A percentile compares a stretch with the other conserved stretches of the same genome.
phyloP scores from a whole-genome alignment of 92 coral and sea anemone species.

The Meandrina meandrites region DNA sequence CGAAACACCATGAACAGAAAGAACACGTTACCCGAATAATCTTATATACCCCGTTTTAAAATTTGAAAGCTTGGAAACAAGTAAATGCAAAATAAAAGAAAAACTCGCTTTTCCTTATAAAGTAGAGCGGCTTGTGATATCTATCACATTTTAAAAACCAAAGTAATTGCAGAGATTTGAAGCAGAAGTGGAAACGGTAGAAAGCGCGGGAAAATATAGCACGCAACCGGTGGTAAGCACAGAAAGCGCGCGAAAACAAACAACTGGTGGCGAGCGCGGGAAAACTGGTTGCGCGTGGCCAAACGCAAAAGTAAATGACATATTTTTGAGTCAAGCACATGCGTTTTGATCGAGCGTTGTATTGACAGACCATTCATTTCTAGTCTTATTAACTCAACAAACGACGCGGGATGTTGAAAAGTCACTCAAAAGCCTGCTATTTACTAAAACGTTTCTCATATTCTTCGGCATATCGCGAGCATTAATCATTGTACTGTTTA shows the following conservation, averaged over 20 bases:
- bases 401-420: neutral
- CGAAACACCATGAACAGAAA: neutral
- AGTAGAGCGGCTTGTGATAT: neutral
- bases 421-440: no score
- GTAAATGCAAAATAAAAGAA: neutral
- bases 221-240: neutral
- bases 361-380: no score
- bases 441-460: no score
- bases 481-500: neutral
- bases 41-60: neutral
- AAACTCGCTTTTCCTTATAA: neutral
- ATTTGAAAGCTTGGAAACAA: neutral
- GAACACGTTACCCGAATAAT: neutral
- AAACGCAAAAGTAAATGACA: no score
- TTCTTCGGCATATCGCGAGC: no score
- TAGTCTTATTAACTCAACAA: neutral
- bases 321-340: no score
- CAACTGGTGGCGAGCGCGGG: neutral
- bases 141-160: no score
- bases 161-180: no score
- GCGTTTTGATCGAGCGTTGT: no score
- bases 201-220: no score
- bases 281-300: neutral
- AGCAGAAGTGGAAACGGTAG: no score
- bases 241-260: neutral